Evolutionary conservation across 2,113 vertebrate genomes (phyloP), one percentile per base, ranked within the genome.

Genomic region (Petroica traversi): DNA sequence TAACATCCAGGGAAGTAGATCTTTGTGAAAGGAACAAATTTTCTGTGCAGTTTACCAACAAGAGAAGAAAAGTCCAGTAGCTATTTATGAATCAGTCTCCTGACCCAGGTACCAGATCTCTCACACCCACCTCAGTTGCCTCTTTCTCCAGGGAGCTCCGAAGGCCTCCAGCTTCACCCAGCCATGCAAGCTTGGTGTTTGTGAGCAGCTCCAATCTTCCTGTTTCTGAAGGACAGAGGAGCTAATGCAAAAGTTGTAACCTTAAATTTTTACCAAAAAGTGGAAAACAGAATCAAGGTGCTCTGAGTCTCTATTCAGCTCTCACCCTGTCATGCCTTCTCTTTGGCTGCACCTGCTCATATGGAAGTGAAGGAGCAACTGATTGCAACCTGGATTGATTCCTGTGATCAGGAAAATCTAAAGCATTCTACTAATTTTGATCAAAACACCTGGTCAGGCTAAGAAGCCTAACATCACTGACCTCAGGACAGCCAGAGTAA

Each of bases 11-110:
- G 38, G 40, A 89, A 63, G n/a, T 0, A 62, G 46, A 59, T 73
- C 22, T 40, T 58, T 51, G 4, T 46, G 51, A 71, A 90, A 76
- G 29, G 29, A 67, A 29, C 1, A 12, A 7, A 86, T 45, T 85
- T 85, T 91, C 38, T 67, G 4, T 40, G 16, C 33, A 40, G 31
- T 34, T 77, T n/a, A 36, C 3, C 14, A 29, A 2, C 0, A 0
- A 51, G 26, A 58, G 58, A 55, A 55, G 46, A 66, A 78, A 92
- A 55, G 9, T 45, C 38, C 31, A 17, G 11, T 1, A 54, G 9
- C 5, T 33, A 12, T 1, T 48, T 34, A 12, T 0, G 5, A 79
- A 36, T n/a, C 19, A 4, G 3, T 24, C 43, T 88, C 26, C 48
- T 66, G 16, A 20, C 17, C 11, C 22, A 8, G 6, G 29, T 13